These are phyloP conservation scores for Catocala fraxini DNA, from an alignment of 2,888 invertebrate species.

Conservation along the genomic window DNA sequence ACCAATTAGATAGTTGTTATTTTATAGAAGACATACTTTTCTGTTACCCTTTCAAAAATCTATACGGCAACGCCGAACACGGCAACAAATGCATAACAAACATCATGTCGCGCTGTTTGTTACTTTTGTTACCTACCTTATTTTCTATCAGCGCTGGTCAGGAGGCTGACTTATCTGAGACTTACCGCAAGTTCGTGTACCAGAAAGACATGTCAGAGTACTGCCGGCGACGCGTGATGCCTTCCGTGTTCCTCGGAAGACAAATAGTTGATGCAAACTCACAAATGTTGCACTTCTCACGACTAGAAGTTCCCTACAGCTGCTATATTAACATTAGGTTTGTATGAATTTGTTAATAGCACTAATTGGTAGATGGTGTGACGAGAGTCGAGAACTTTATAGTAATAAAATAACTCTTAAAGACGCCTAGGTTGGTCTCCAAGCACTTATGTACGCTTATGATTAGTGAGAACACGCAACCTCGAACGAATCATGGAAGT, in stretches of 20 bases:
- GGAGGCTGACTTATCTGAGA: constrained; percentile 19
- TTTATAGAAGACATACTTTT: no score
- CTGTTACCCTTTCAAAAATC: constrained; percentile 15
- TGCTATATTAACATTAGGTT: constrained; percentile 77
- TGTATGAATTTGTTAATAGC: neutral
- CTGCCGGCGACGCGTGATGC: constrained; percentile 72
- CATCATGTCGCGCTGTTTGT: constrained; percentile 28
- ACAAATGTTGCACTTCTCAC: constrained; percentile 72
- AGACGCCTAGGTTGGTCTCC: no score
- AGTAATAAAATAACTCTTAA: no score
- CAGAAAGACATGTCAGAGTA: constrained; percentile 77
- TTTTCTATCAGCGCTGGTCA: constrained; percentile 21
- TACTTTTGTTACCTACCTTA: constrained; percentile 24
- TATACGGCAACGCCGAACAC: constrained; percentile 31
- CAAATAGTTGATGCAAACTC: constrained; percentile 71
- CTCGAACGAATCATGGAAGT: no score
- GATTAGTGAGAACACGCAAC: no score
- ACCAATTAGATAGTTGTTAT: no score
- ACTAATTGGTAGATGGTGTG: neutral
- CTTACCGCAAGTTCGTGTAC: constrained; percentile 58
- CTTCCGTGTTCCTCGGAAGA: constrained; percentile 76
- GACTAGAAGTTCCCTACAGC: constrained; percentile 72
- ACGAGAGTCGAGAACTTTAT: no score
- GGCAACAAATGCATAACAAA: constrained; percentile 14
- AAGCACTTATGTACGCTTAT: no score